Base-by-base conservation (phyloP, 2,888 invertebrate genomes). In the Cosmopolites sordidus region DNA sequence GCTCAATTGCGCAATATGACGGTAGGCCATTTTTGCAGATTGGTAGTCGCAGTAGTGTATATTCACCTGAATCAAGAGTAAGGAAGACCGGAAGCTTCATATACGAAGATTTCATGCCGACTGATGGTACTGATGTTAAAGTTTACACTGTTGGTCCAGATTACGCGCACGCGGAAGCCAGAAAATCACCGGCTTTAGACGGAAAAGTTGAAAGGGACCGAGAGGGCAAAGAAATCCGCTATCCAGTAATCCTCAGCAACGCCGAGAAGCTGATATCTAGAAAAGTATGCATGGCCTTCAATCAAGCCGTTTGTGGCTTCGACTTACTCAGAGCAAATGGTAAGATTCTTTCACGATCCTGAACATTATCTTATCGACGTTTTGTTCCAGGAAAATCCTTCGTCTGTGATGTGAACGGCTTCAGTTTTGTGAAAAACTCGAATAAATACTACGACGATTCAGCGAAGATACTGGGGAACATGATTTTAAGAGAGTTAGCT, bases 51-150 rank as follows among this genome's bases (percentile, higher is more conserved):
- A 97, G 97, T 76, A 98, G 97, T 75, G 96, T 98, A 53, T 99
- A 99, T 75, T 97, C 96, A 0, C 93, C 95, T 5, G 94, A 95
- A 75, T 95, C 94, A 40, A 83, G 94, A 66, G 94, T 99, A 5
- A 81, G 99, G 49, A 96, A 94, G 76, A 92, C 92, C 43, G 99
- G 99, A 40, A 97, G 96, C 9, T 99, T 92, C 75, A 97, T 99
- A 71, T 99, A 99, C 74, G 99, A 99, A 80, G 98, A 99, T 76
- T 99, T 99, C 75, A 99, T 99, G 96, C 98, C 98, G 4, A 99
- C 99, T 30, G 99, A 99, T 81, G 99, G 99, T 50, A 75, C 75
- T 22, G 75, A 75, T 60, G 75, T 75, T 47, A 75, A 75, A 65
- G 97, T 99, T 17, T 99, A 99, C 74, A 99, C 99, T 1, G 98